phyloP scores from a whole-genome alignment of 35 echinoderm and acorn worm genomes.

The Hemicentrotus pulcherrimus region DNA sequence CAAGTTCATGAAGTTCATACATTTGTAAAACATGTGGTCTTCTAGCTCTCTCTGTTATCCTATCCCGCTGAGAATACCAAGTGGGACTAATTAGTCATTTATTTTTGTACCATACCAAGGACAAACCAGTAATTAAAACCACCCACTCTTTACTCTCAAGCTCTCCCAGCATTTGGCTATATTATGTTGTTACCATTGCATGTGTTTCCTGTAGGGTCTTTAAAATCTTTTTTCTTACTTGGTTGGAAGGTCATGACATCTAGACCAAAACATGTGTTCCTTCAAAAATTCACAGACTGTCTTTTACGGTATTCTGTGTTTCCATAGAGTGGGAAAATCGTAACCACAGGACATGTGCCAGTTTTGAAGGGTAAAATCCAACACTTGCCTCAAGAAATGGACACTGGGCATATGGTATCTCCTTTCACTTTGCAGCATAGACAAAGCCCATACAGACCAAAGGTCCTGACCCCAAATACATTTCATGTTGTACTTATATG shows the following conservation, averaged over 20 bases:
- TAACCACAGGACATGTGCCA: neutral
- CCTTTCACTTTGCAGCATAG: too few relatives aligned
- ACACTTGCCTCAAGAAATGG: neutral
- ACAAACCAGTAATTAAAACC: constrained; percentile 30
- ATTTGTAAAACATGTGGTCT: neutral
- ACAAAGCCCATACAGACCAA: too few relatives aligned
- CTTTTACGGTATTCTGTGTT: neutral
- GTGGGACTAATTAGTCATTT: constrained; percentile 12
- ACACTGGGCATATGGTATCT: neutral
- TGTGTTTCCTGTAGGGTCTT: neutral
- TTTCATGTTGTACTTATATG: too few relatives aligned
- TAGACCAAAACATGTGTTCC: constrained; percentile 1
- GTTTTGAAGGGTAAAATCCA: neutral
- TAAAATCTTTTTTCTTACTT: neutral
- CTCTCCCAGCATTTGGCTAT: neutral
- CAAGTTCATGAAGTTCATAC: neutral
- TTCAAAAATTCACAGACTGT: neutral
- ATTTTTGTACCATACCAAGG: neutral
- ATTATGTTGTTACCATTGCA: neutral
- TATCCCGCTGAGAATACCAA: neutral
- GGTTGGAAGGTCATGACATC: neutral
- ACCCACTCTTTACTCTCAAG: neutral
- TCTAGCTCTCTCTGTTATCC: neutral
- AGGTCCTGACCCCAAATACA: too few relatives aligned
- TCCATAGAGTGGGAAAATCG: neutral